A percentile compares a stretch with the other conserved stretches of the same genome.
Evolutionary conservation across 1,140 invertebrate species (phyloP).

Genomic region (Brachionus rubens): DNA sequence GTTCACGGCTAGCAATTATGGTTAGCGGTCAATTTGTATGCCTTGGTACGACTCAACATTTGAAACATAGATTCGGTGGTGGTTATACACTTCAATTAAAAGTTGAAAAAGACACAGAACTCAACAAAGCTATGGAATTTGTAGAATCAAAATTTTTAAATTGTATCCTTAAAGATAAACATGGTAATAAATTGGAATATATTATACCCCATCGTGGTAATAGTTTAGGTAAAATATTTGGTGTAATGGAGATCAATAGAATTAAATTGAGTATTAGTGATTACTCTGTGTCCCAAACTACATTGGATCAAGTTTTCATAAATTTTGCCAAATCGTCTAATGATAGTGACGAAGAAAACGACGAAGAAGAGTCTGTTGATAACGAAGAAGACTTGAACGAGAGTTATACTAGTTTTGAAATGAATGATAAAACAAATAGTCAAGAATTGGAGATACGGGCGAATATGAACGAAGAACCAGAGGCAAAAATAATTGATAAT

Average conservation of each 20-base stretch:
- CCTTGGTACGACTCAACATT: slow-evolving; percentile 61
- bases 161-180: slow-evolving; percentile 38
- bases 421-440: not conserved
- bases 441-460: not conserved
- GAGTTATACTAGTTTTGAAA: not conserved
- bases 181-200: slow-evolving; percentile 46
- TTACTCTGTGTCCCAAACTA: slow-evolving; percentile 80
- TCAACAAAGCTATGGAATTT: not conserved
- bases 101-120: not conserved
- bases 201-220: slow-evolving; percentile 38
- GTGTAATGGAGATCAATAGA: slow-evolving; percentile 65
- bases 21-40: slow-evolving; percentile 62
- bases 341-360: not conserved
- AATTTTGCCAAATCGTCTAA: slow-evolving; percentile 35
- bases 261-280: slow-evolving; percentile 70
- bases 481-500: not conserved
- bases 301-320: slow-evolving; percentile 67
- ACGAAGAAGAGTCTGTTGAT: not conserved
- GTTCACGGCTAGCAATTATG: slow-evolving; percentile 54
- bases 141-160: slow-evolving; percentile 17
- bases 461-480: not conserved
- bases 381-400: slow-evolving; percentile 21
- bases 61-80: slow-evolving; percentile 55
- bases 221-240: slow-evolving; percentile 43
- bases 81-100: slow-evolving; percentile 39